Conservation (phyloP, 1,140 invertebrate genomes). For the Tetramorium parvispinum region DNA sequence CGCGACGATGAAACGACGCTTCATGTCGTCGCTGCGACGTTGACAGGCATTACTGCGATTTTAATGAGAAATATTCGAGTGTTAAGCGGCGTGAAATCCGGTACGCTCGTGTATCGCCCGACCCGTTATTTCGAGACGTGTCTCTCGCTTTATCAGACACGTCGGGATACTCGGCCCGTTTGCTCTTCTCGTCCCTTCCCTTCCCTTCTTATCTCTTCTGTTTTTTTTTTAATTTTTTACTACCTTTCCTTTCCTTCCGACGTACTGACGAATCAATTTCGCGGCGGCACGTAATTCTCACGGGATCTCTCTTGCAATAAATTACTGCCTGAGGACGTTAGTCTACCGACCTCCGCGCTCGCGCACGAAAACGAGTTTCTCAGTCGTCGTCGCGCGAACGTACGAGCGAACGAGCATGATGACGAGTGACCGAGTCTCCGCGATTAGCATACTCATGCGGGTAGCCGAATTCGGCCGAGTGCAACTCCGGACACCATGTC, state of each 20-base stretch:
- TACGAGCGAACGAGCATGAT: slow-evolving; percentile 30
- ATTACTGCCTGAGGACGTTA: slow-evolving; percentile 48
- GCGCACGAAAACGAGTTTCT: slow-evolving; percentile 64
- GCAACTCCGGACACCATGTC: slow-evolving; percentile 16
- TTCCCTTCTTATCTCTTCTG: background rate
- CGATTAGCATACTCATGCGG: slow-evolving; percentile 73
- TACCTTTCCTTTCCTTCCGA: slow-evolving; percentile 27
- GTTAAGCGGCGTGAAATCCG: background rate
- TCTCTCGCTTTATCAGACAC: slow-evolving; percentile 3
- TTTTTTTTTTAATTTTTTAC: background rate
- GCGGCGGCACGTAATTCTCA: slow-evolving; percentile 60
- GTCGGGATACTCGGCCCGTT: slow-evolving; percentile 21
- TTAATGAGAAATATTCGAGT: background rate
- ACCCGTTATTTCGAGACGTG: slow-evolving; percentile 10
- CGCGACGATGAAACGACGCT: background rate
- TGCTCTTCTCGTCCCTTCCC: background rate
- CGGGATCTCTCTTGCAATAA: slow-evolving; percentile 42
- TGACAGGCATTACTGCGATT: background rate
- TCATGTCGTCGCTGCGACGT: background rate
- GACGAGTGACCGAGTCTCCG: slow-evolving; percentile 58
- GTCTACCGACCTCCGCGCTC: slow-evolving; percentile 65
- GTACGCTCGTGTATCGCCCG: no score
- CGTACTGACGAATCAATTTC: slow-evolving; percentile 22
- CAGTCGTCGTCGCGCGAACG: slow-evolving; percentile 31
- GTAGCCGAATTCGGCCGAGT: slow-evolving; percentile 66